Base-by-base conservation (phyloP, 2,113 vertebrate species). In the Phalacrocorax aristotelis region DNA sequence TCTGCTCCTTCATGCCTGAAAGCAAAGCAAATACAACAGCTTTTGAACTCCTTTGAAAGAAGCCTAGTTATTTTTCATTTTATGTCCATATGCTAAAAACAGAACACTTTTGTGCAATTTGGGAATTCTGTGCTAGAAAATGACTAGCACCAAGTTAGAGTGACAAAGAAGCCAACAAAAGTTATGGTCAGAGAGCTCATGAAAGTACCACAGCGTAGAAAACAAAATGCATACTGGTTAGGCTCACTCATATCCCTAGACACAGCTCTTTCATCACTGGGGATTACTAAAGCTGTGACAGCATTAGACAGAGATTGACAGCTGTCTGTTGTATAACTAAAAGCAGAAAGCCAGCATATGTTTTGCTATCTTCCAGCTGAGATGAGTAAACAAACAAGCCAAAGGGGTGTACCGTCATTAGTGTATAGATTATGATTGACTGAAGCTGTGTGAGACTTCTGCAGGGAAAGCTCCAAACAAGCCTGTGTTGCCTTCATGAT, bases 261-360 rank as follows among this genome's bases (percentile, higher is more conserved):
- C 60, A 95, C 38, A 90, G 83, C 71, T 10, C 93, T 78, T 82
- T 92, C 81, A 62, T 95, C 91, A 96, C 90, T 81, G 27, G 36
- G 89, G 42, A 88, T 94, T 72, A 89, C 40, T 87, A 32, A 85
- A 92, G 57, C 70, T 93, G 29, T 94, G 81, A 93, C 69, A 95
- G 78, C 57, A 6, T 86, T 82, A 94, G 72, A 75, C 75, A 94
- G 68, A 90, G 89, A 95, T 5, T 95, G 95, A 90, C 94, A 93
- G 85, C 85, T 89, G 88, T 69, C 85, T 81, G 62, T 48, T 89
- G 44, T 61, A 52, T 61, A 93, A 61, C 51, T 66, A 52, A 95
- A 69, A 83, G 81, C 60, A 86, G 81, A 80, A 93, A 92, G 44
- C 20, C 61, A 83, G 46, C 62, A 38, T 51, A 42, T 62, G 79